Conservation (phyloP, 2,113 vertebrate species). For the Rhinolophus sinicus region DNA sequence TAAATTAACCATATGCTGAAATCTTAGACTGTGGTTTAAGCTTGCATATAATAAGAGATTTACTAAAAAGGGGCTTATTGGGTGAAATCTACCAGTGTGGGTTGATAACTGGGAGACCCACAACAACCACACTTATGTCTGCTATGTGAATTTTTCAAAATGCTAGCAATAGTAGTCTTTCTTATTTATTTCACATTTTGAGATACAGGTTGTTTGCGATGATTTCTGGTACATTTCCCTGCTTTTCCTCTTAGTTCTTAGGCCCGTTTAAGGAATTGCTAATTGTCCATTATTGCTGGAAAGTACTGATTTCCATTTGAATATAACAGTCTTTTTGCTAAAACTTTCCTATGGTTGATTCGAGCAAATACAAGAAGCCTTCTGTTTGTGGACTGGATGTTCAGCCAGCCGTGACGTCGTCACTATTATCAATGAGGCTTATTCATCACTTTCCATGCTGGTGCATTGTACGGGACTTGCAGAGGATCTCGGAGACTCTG, state of each 20-base stretch:
- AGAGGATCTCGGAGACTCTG: slow-evolving; percentile 49
- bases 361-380: slow-evolving; percentile 83
- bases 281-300: slow-evolving; percentile 80
- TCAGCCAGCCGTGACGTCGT: slow-evolving; percentile 85
- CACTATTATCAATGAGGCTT: slow-evolving; percentile 83
- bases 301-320: slow-evolving; percentile 89
- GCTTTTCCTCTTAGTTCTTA: slow-evolving; percentile 19
- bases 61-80: background rate
- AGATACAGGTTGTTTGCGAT: slow-evolving; percentile 60
- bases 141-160: slow-evolving; percentile 21
- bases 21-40: background rate
- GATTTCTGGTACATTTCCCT: slow-evolving; percentile 53
- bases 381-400: slow-evolving; percentile 85
- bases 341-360: slow-evolving; percentile 80
- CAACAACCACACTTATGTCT: background rate
- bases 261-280: slow-evolving; percentile 76
- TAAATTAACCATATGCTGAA: slow-evolving; percentile 28
- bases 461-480: slow-evolving; percentile 60
- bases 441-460: slow-evolving; percentile 80
- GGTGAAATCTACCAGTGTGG: background rate
- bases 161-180: background rate
- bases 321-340: slow-evolving; percentile 84
- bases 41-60: background rate
- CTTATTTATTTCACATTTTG: slow-evolving; percentile 51
- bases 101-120: background rate